These are phyloP conservation scores for Lasioglossum figueresi DNA, from an alignment of 2,888 invertebrate species.

Conservation along the genomic window DNA sequence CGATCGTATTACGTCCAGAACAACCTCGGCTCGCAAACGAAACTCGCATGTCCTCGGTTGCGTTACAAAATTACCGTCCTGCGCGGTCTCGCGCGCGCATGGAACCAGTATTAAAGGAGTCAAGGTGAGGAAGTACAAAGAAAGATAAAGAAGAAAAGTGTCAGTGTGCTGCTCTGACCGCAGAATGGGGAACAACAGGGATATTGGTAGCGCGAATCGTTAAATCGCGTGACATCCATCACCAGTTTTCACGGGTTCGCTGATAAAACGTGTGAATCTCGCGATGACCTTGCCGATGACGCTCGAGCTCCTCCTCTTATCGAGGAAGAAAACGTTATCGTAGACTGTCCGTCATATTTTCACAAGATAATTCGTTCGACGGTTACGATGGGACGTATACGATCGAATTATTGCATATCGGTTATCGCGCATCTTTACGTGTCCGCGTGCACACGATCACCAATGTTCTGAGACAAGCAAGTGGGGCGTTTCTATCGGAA, in stretches of 20 bases:
- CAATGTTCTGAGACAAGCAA: not conserved
- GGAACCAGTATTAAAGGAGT: conserved; percentile 55
- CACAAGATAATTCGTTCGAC: conserved; percentile 46
- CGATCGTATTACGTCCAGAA: conserved; percentile 36
- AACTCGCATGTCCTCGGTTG: conserved; percentile 44
- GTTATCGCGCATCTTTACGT: conserved; percentile 33
- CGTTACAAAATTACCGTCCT: conserved; percentile 49
- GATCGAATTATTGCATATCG: conserved; percentile 16
- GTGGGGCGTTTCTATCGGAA: not conserved
- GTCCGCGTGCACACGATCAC: not conserved
- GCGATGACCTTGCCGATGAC: conserved; percentile 55
- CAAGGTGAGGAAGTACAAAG: conserved; percentile 37
- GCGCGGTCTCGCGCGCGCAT: not conserved
- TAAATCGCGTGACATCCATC: not conserved
- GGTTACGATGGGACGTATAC: conserved; percentile 2
- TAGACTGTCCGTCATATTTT: conserved; percentile 35
- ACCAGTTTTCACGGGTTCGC: conserved; percentile 49
- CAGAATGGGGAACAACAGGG: not conserved
- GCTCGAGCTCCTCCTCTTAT: conserved; percentile 22
- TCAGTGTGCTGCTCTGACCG: not conserved
- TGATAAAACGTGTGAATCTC: conserved; percentile 43
- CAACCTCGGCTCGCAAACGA: conserved; percentile 33
- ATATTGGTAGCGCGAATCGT: not conserved
- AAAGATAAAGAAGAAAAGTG: not conserved
- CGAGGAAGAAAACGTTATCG: conserved; percentile 37